Evolutionary conservation across 2,797 vertebrate genomes (phyloP), one percentile per base, ranked within the genome.

Genomic region (Chrosomus eos): DNA sequence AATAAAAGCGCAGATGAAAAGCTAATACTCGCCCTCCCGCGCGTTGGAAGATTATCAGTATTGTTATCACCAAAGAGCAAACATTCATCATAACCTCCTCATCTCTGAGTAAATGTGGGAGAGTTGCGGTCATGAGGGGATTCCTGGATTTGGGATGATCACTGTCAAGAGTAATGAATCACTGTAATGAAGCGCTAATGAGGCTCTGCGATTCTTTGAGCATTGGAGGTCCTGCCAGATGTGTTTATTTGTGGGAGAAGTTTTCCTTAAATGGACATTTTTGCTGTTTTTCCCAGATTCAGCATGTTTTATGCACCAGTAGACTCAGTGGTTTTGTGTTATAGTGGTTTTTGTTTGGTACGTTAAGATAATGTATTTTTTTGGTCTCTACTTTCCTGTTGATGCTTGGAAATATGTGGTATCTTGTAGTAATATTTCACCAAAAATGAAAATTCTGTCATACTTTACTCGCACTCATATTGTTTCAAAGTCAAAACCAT

Each of bases 231-330:
- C 51, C 51, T 71, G 60, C 55, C 75, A 33, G 84, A 76, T 66
- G 60, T 75, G 60, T 75, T 79, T 70, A 79, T 70, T 74, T 82
- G 75, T 80, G 86, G 73, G 80, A 67, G 83, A 82, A 76, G 23
- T 55, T 40, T 40, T 70, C 21, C 72, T 71, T 78, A 71, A 74
- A 74, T 23, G 43, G 51, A 86, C 11, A 40, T 72, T 5, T 40
- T 21, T 58, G 66, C 64, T 38, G 48, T 70, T 87, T 55, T 26
- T n/a, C 31, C 19, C 40, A 21, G 10, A 66, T 48, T 80, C 9
- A 64, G 60, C 36, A 28, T 31, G 60, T 78, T 78, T 9, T 28
- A 64, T 78, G 8, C 16, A 51, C n/a, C n/a, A 62, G 33, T 28
- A 28, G 14, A 28, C 38, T 16, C 14, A 26, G 28, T 80, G 11